These are phyloP conservation scores for Cheilosia vernalis DNA, from an alignment of 2,888 invertebrate genomes.

Conservation along the genomic window DNA sequence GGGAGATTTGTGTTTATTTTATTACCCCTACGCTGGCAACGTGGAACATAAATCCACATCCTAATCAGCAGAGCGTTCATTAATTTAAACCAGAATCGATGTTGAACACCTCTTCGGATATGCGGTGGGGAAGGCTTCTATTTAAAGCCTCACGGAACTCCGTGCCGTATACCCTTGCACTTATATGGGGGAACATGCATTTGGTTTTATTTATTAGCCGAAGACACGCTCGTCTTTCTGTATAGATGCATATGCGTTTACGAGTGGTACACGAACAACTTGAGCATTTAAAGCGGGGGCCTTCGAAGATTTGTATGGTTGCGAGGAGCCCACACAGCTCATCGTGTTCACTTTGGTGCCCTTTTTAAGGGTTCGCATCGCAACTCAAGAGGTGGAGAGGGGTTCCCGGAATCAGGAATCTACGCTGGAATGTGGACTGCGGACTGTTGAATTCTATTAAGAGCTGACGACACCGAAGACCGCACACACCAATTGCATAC, in stretches of 20 bases:
- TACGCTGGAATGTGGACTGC: conserved; percentile 6
- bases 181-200: conserved; percentile 23
- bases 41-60: conserved; percentile 63
- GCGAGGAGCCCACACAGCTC: conserved; percentile 11
- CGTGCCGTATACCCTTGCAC: conserved; percentile 14
- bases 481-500: conserved; percentile 25
- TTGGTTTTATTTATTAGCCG: conserved; percentile 65
- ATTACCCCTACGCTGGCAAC: conserved; percentile 55
- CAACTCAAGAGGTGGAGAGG: background rate
- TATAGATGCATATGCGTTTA: conserved; percentile 34
- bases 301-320: background rate
- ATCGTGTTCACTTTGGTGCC: conserved; percentile 19
- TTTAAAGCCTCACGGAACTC: conserved; percentile 9
- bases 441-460: conserved; percentile 56
- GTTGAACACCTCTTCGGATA: conserved; percentile 63
- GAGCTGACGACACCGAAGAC: conserved; percentile 40
- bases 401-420: conserved; percentile 11
- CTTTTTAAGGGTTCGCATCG: conserved; percentile 23
- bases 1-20: conserved; percentile 41
- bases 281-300: conserved; percentile 8
- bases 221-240: conserved; percentile 59
- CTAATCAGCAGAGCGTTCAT: conserved; percentile 72
- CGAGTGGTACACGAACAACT: conserved; percentile 28
- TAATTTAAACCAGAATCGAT: conserved; percentile 71
- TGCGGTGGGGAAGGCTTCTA: conserved; percentile 7